Evolutionary conservation across 2,797 vertebrate genomes (phyloP).

Genomic region (Orientallactaga sibirica): DNA sequence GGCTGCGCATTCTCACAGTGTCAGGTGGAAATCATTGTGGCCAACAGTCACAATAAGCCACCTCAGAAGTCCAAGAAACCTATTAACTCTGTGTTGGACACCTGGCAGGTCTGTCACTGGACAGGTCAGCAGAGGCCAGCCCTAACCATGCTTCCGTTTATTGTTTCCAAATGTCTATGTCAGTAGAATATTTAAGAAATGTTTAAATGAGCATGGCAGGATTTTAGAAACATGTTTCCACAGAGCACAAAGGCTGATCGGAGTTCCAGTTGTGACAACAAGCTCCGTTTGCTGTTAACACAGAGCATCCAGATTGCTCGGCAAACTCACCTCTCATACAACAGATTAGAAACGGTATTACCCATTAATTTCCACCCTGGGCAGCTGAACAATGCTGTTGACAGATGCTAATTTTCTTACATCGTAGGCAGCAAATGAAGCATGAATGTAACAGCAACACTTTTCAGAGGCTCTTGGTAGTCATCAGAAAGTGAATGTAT

Average conservation of each 20-base stretch:
- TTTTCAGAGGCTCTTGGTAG: constrained; percentile 78
- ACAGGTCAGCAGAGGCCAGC: neutral
- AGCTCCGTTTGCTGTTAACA: constrained; percentile 60
- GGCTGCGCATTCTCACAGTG: neutral
- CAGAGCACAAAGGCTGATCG: constrained; percentile 13
- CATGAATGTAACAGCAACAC: constrained; percentile 78
- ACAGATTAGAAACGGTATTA: constrained; percentile 74
- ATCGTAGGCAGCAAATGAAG: constrained; percentile 82
- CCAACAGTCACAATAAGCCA: neutral
- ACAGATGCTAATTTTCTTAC: constrained; percentile 85
- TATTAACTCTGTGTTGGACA: neutral
- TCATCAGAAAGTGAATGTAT: constrained; percentile 82
- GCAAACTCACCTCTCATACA: constrained; percentile 70
- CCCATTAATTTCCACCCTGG: constrained; percentile 80
- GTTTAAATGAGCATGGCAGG: neutral
- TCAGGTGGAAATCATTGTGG: neutral
- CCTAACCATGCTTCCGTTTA: neutral
- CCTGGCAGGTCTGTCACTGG: neutral
- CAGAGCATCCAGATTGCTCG: constrained; percentile 71
- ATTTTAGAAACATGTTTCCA: constrained; percentile 60
- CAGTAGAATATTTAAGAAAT: constrained; percentile 48
- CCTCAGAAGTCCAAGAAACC: neutral
- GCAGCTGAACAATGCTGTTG: constrained; percentile 80
- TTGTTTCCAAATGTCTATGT: constrained; percentile 9
- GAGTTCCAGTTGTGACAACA: constrained; percentile 56